Conservation (phyloP, 2,113 vertebrate genomes). For the Ursus arctos region DNA sequence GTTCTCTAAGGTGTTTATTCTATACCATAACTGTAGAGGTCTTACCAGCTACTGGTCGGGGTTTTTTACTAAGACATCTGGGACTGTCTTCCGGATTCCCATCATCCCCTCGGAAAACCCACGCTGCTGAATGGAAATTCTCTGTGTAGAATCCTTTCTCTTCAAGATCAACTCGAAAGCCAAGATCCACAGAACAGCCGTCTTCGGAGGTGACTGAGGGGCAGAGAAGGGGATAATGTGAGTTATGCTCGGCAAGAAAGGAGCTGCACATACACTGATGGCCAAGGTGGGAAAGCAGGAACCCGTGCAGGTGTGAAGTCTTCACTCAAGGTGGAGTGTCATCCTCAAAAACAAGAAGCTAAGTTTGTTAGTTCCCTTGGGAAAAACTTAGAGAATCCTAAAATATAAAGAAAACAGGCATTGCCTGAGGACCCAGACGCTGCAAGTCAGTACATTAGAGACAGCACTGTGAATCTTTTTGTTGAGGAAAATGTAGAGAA, state of each 20-base stretch:
- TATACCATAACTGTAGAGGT: neutral
- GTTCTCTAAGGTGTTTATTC: neutral
- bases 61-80: constrained; percentile 89
- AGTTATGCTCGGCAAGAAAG: neutral
- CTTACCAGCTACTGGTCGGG: constrained; percentile 91
- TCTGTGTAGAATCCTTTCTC: constrained; percentile 95
- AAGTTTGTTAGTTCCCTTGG: neutral
- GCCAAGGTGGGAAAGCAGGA: neutral
- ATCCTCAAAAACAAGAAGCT: neutral
- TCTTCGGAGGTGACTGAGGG: constrained; percentile 92
- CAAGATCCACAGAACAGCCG: constrained; percentile 88
- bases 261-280: fast-evolving
- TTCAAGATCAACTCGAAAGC: constrained; percentile 87
- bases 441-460: neutral
- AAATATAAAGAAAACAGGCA: neutral
- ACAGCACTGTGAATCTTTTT: neutral
- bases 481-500: neutral
- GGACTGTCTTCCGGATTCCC: constrained; percentile 85
- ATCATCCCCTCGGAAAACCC: constrained; percentile 94
- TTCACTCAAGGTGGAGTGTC: neutral
- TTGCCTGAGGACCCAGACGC: fast-evolving
- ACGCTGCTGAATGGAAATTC: constrained; percentile 94
- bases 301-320: fast-evolving
- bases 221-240: neutral
- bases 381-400: neutral